Evolutionary conservation across 1,140 invertebrate species (phyloP).

Genomic region (Drosophila tropicalis): DNA sequence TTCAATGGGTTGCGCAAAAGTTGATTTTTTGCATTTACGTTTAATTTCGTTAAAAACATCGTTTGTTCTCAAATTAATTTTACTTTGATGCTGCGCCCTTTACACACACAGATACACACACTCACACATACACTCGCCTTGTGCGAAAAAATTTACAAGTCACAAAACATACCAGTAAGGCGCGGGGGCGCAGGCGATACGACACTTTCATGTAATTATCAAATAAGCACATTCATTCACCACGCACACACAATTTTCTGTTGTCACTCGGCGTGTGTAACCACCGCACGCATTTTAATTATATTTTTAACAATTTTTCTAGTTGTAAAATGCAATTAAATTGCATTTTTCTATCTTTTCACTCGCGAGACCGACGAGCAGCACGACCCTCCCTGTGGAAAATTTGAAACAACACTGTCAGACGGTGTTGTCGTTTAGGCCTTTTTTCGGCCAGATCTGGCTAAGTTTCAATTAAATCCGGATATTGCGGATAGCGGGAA

Average conservation of each 20-base stretch:
- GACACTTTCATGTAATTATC: constrained; percentile 33
- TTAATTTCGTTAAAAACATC: constrained; percentile 57
- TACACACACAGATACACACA: constrained; percentile 49
- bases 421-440: no score
- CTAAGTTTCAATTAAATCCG: no score
- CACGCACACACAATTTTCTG: constrained; percentile 25
- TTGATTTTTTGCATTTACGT: constrained; percentile 48
- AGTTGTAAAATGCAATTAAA: constrained; percentile 47
- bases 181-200: constrained; percentile 3
- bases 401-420: neutral
- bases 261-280: constrained; percentile 21
- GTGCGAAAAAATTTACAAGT: constrained; percentile 48
- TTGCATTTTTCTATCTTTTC: constrained; percentile 33
- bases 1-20: constrained; percentile 26
- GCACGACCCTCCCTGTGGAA: neutral
- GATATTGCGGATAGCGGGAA: no score
- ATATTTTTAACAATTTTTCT: constrained; percentile 20
- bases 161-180: constrained; percentile 35
- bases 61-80: constrained; percentile 28
- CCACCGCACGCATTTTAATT: constrained; percentile 36
- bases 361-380: constrained; percentile 7
- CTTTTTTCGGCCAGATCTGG: no score
- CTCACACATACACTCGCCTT: constrained; percentile 35
- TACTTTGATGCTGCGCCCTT: constrained; percentile 70
- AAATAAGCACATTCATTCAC: constrained; percentile 38